Base-by-base conservation (phyloP, 2,113 vertebrate genomes). In the western clawed frog (Xenopus tropicalis) region DNA sequence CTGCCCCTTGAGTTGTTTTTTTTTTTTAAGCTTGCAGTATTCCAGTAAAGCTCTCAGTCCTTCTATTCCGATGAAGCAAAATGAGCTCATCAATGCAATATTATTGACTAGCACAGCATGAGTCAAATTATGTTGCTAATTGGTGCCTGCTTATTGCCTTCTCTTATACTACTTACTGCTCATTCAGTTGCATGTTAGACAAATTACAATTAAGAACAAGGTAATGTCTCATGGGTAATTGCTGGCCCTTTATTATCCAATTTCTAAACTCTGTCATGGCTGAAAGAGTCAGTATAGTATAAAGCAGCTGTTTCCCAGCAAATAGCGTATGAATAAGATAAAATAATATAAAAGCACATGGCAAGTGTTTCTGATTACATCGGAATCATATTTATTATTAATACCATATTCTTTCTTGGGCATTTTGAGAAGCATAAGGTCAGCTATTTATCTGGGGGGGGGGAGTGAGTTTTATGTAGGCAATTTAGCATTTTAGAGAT, bases 101-200 rank as follows among this genome's bases (percentile, higher is more conserved):
- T 69, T 76, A 76, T 76, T 69, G 73, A 76, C 73, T 76, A 69
- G 66, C 29, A 48, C 73, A 69, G 73, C 73, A 76, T 69, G 73
- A 76, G 66, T 74, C 73, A 76, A 76, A 76, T 76, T 69, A 76
- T 69, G 73, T 61, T 76, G 73, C 73, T 76, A 76, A 76, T 76
- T 76, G 73, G 46, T 69, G 72, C 66, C 69, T 69, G 58, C 73
- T 76, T 76, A 69, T 69, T 76, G 66, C 73, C 66, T 76, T 76
- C 63, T 59, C 22, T 76, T 63, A 69, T 69, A 69, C 66, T 58
- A 76, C 73, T 76, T 76, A 76, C 66, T 69, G 73, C 73, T 76
- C 73, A 63, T 76, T 76, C 66, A 46, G 66, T 76, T 76, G 43
- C 59, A 76, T 76, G 73, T 76, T 69, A 76, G 66, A 76, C 66